Base-by-base conservation (phyloP, 2,888 invertebrate species). In the Eupithecia centaureata region DNA sequence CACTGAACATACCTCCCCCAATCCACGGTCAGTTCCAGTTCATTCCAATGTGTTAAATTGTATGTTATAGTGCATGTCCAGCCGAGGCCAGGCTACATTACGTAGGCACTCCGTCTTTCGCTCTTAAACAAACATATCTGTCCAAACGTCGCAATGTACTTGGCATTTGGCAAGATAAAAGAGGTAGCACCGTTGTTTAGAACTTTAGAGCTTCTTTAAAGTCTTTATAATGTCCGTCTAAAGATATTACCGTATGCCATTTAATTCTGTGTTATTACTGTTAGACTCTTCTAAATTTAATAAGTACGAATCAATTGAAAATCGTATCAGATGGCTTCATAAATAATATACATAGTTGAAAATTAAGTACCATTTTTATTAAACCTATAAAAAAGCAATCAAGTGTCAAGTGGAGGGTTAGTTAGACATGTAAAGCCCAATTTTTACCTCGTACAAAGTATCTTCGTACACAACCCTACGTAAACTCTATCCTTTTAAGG, bases 1-100 rank as follows among this genome's bases (percentile, higher is more conserved):
- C n/a, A n/a, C n/a, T n/a, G n/a, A n/a, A n/a, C n/a, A n/a, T n/a
- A n/a, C n/a, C n/a, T n/a, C n/a, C n/a, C n/a, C n/a, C n/a, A n/a
- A n/a, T n/a, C n/a, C n/a, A n/a, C n/a, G n/a, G n/a, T n/a, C n/a
- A n/a, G n/a, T n/a, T n/a, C n/a, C n/a, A n/a, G n/a, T n/a, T n/a
- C n/a, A n/a, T n/a, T n/a, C n/a, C n/a, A n/a, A n/a, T n/a, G n/a
- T n/a, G n/a, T n/a, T n/a, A n/a, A n/a, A n/a, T n/a, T n/a, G n/a
- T n/a, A n/a, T n/a, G n/a, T n/a, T n/a, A n/a, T n/a, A n/a, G 79
- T 81, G 73, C 59, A 51, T 69, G 69, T 73, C 79, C 79, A 81
- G 75, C 61, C 76, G 60, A 67, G 66, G 61, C 65, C 74, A 42
- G 71, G 63, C 75, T 77, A 75, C 76, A 74, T 77, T 76, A 73